Base-by-base conservation (phyloP, 2,888 invertebrate species). In the Melanostoma scalare region DNA sequence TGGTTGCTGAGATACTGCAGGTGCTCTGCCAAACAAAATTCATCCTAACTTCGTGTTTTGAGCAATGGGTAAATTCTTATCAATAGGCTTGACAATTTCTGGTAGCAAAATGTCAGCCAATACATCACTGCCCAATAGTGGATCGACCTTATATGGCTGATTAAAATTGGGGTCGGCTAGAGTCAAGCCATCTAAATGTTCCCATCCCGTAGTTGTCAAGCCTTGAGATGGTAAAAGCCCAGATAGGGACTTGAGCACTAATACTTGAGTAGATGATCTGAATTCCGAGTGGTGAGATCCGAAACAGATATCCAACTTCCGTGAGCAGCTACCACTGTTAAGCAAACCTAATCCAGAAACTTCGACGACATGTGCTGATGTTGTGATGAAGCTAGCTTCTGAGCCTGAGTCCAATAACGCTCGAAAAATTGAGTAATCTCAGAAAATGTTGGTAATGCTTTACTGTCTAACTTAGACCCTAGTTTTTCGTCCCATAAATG, bases 391-490 rank as follows among this genome's bases (percentile, higher is more conserved):
- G 2, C 35, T 36, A n/a, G 53, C 53, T 10, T 36, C 53, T 8
- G 36, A 53, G 2, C 35, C 53, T 2, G 36, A 53, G 10, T 36
- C 53, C 3, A 35, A 10, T 20, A 20, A 20, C 0, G 53, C 53
- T 3, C 53, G 36, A 79, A 6, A 71, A 53, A 31, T 31, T 44
- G 30, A n/a, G 50, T 9, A 3, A 71, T 33, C 20, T 48, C 75
- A 6, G 58, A 38, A 9, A 78, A 56, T 3, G 53, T 73, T 4
- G 65, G 50, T 9, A 65, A 38, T 44, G 67, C 75, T 6, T 56
- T 65, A 4, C 35, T 38, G 4, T 69, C 60, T 8, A 53, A 9
- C 35, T 35, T 58, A 9, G 53, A 3, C 8, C 40, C 20, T 8
- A 38, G 2, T 3, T 6, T 4, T 31, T n/a, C 52, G 1, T 52